Evolutionary conservation across 2,113 vertebrate species (phyloP), one percentile per base, ranked within the genome.

Genomic region (Oplegnathus fasciatus): DNA sequence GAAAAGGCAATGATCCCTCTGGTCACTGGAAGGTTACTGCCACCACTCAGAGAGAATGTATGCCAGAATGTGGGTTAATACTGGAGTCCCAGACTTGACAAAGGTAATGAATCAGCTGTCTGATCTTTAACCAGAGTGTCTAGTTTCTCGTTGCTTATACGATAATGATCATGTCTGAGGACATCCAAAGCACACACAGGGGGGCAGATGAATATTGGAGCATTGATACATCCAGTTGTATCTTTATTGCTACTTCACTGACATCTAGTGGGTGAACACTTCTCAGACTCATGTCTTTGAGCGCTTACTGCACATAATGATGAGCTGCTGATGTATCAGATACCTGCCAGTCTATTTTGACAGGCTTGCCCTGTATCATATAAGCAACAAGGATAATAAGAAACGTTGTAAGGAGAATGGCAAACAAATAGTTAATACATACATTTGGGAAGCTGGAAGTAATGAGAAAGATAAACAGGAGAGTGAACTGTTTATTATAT

Each of bases 181-280:
- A 55, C 32, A 54, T 37, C 15, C 20, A 20, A 34, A 52, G 20
- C 48, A 55, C 32, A 55, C 4, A 28, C 11, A 7, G 18, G 9
- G 26, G 20, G 50, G 2, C 50, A 52, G 52, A 10, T 54, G 1
- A 17, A 40, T 13, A 20, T 13, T 73, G 34, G 24, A 1, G 15
- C 37, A 28, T 14, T 20, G 0, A 50, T n/a, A n/a, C 32, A 22
- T 13, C 13, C n/a, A 77, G 58, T 46, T 42, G 32, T 50, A 17
- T 65, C 5, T 28, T 55, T 42, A 26, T 40, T 22, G 37, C 24
- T 42, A 15, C 71, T 44, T 64, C 42, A 74, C 32, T 77, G 61
- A 77, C 34, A 66, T 42, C 32, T 55, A 77, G n/a, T 66, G 62
- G 61, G 2, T 40, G 74, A 76, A 42, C 24, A 40, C 34, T 64